These are phyloP conservation scores for Sinosuthora webbiana DNA, from an alignment of 2,113 vertebrate genomes.

Conservation along the genomic window DNA sequence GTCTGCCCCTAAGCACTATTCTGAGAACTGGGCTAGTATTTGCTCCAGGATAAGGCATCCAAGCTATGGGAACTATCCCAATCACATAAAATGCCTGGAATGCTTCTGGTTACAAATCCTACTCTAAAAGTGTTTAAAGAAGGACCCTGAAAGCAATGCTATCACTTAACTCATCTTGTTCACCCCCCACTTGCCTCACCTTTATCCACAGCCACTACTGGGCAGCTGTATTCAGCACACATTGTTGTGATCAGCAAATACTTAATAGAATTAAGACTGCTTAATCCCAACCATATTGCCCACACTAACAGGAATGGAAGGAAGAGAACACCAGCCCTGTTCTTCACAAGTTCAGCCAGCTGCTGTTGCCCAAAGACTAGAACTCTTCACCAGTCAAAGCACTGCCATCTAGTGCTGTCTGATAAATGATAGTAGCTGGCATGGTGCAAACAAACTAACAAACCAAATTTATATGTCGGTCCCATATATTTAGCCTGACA, in stretches of 20 bases:
- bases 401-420: neutral
- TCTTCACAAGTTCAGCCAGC: neutral
- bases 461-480: neutral
- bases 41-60: neutral
- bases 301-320: neutral
- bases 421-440: neutral
- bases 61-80: neutral
- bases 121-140: neutral
- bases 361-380: neutral
- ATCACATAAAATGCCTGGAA: neutral
- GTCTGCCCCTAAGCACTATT: neutral
- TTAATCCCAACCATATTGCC: neutral
- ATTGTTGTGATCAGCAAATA: neutral
- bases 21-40: neutral
- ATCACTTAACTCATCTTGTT: neutral
- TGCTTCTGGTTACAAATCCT: neutral
- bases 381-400: neutral
- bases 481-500: neutral
- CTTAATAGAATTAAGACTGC: neutral
- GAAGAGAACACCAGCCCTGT: neutral
- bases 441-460: neutral
- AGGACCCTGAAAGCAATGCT: neutral
- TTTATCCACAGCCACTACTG: neutral
- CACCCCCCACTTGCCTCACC: neutral
- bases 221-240: neutral